Evolutionary conservation across 64 coral and sea anemone genomes (phyloP), one percentile per base, ranked within the genome.

Genomic region (Montipora foliosa): DNA sequence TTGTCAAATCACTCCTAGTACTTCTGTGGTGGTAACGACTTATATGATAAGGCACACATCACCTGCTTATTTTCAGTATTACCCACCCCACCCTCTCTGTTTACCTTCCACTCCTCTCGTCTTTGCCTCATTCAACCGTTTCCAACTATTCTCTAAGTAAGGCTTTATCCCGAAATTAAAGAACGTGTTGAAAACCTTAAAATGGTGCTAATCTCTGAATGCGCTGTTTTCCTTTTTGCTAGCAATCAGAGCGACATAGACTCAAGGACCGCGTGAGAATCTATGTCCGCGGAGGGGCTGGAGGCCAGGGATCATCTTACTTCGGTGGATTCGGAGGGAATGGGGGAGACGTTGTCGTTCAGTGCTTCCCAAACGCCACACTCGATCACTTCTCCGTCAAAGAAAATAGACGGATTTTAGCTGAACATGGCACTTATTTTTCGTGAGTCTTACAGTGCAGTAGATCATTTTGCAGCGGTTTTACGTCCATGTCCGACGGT

Each of bases 341-440:
- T 96, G 98, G 98, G 70, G 98, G 98, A 79, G 82, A 99, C 44
- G 95, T 99, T 19, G 86, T 99, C 15, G 67, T 95, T 61, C 76
- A 99, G 85, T 99, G 95, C 81, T 95, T 90, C n/a, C 74, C 70
- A 66, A 77, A 78, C 44, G 95, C 95, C n/a, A 93, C 79, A 9
- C 87, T 99, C 29, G n/a, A 76, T 14, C 95, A 94, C 85, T 99
- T 99, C 58, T 67, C 92, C 11, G 71, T 99, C 16, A 96, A 93
- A 75, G 88, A 96, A 86, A 99, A 99, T 87, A 85, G 98, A 87
- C 95, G 98, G n/a, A 51, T 96, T 4, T 94, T 92, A 76, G 98
- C 95, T 17, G 88, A 91, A 84, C 98, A 96, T 90, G 98, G 98
- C 6, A 87, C 87, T 51, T 91, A 94, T 68, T 99, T 82, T 88